Conservation (phyloP, 2,797 vertebrate species). For the Darevskia nairensis region DNA sequence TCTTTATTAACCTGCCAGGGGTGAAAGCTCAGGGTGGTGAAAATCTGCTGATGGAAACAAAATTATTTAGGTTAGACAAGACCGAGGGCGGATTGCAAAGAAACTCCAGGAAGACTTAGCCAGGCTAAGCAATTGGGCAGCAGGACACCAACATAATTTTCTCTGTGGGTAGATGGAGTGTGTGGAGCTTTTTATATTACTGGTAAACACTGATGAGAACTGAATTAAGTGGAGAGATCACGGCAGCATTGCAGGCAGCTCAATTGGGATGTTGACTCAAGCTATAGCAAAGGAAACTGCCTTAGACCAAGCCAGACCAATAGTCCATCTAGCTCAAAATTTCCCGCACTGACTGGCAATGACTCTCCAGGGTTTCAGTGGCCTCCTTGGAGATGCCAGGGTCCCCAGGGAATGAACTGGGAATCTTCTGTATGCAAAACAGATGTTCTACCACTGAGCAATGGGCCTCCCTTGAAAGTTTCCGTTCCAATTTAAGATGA, state of each 20-base stretch:
- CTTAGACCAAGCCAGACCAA: too few species aligned
- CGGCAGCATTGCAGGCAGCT: slow-evolving; percentile 26
- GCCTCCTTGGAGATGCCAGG: too few species aligned
- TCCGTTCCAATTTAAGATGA: neutral
- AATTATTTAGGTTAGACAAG: slow-evolving; percentile 37
- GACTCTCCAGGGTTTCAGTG: too few species aligned
- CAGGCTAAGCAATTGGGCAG: slow-evolving; percentile 11
- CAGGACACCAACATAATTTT: slow-evolving; percentile 14
- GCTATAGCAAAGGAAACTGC: neutral
- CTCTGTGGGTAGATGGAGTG: slow-evolving; percentile 10
- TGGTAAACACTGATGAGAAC: slow-evolving; percentile 31
- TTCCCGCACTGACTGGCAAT: too few species aligned
- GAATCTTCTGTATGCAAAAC: too few species aligned
- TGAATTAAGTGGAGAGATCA: slow-evolving; percentile 42
- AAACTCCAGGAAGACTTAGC: slow-evolving; percentile 31
- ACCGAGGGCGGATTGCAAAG: neutral
- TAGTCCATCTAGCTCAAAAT: too few species aligned
- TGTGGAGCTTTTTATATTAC: slow-evolving; percentile 41
- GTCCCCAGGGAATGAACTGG: too few species aligned
- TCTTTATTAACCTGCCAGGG: slow-evolving; percentile 59
- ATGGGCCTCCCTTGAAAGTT: too few species aligned
- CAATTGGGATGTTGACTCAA: slow-evolving; percentile 33
- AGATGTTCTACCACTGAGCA: too few species aligned
- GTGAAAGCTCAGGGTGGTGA: slow-evolving; percentile 33
- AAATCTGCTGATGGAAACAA: slow-evolving; percentile 50